Base-by-base conservation (phyloP, 2,888 invertebrate genomes). In the Heliconius ethilla region DNA sequence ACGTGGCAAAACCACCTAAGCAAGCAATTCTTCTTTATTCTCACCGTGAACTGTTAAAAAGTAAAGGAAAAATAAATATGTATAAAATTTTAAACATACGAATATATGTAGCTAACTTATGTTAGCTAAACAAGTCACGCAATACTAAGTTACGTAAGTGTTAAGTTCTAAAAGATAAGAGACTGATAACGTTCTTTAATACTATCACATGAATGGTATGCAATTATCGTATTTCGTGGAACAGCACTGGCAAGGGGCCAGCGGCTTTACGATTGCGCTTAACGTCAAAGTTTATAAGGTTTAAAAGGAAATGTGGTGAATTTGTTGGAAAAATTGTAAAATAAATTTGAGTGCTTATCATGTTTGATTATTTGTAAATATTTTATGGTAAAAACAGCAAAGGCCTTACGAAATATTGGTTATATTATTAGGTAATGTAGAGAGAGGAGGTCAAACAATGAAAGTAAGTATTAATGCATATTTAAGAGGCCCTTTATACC, bases 101-200 rank as follows among this genome's bases (percentile, higher is more conserved):
- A 33, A 0, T 29, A n/a, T 59, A n/a, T 59, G 2, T 51, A 51
- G 18, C 18, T 7, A 51, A 51, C 51, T 69, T 25, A 15, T 9
- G 55, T 40, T 6, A 62, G 25, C 10, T 25, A 45, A 27, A 27
- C 27, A 2, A 3, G 15, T 63, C 27, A 18, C 15, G 27, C 27
- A 13, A 59, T 4, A n/a, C n/a, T 59, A 59, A n/a, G 11, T 59
- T 27, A 27, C 27, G 25, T 29, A 66, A n/a, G 5, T 3, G 40
- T 69, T 69, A 69, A 25, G 3, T 13, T 45, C 18, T 6, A 69
- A 69, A 40, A 15, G 69, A 69, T 69, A 69, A 69, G 75, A 75
- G 67, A 33, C 65, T 70, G 74, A 79, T 67, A 79, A 75, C 75
- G 75, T 77, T 77, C 70, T 75, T 79, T 66, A 79, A 77, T 75